These are phyloP conservation scores for Garra rufa DNA, from an alignment of 2,113 vertebrate species.

Conservation along the genomic window DNA sequence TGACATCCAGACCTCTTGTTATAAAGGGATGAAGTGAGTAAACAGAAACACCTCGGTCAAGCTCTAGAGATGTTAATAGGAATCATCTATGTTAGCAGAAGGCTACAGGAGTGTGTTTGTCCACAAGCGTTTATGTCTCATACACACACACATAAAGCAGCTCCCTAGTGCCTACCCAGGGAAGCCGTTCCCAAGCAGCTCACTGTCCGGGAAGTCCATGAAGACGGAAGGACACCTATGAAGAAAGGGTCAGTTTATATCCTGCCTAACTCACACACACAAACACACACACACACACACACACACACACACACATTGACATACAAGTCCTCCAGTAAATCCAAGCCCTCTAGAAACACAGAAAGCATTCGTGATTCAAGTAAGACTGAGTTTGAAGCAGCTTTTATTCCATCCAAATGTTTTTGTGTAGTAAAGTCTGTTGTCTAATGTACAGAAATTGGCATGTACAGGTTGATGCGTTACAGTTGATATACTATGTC, in stretches of 20 bases:
- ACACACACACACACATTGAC: slow-evolving; percentile 51
- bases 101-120: slow-evolving; percentile 3
- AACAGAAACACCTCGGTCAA: slow-evolving; percentile 1
- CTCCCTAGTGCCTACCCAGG: slow-evolving; percentile 76
- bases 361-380: background rate
- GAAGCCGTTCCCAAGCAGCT: slow-evolving; percentile 81
- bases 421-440: background rate
- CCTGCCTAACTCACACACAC: slow-evolving; percentile 65
- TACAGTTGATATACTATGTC: background rate
- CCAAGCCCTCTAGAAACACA: slow-evolving; percentile 40
- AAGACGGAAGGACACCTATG: slow-evolving; percentile 83
- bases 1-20: background rate
- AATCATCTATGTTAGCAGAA: slow-evolving; percentile 27
- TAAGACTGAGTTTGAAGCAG: slow-evolving; percentile 1
- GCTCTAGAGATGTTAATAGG: slow-evolving; percentile 7
- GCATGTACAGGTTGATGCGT: background rate
- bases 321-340: slow-evolving; percentile 15
- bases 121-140: slow-evolving; percentile 48
- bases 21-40: slow-evolving; percentile 2
- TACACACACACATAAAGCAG: slow-evolving; percentile 59
- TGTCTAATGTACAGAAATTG: background rate
- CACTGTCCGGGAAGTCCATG: slow-evolving; percentile 84
- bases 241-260: slow-evolving; percentile 78
- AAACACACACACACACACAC: slow-evolving; percentile 50
- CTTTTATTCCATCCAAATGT: slow-evolving; percentile 16